A percentile compares a stretch with the other conserved stretches of the same genome.
Evolutionary conservation across 2,797 vertebrate species (phyloP).

Genomic region (Okamejei kenojei): DNA sequence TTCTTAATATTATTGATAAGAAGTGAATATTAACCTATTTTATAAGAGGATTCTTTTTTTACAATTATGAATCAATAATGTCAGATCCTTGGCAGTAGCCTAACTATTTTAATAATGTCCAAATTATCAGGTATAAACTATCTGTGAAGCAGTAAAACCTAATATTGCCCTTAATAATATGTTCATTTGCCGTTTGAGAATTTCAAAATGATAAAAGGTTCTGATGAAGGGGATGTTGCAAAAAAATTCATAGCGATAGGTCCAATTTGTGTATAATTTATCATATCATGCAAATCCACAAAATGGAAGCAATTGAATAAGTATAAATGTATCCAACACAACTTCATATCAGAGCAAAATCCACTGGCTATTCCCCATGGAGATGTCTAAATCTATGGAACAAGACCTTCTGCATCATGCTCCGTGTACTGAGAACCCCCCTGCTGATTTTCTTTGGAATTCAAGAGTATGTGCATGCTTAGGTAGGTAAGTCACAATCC

Average conservation of each 20-base stretch:
- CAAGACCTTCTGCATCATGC: constrained; percentile 18
- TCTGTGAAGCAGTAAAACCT: neutral
- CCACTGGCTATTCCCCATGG: neutral
- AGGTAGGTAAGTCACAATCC: neutral
- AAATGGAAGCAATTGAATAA: neutral
- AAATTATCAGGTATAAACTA: neutral
- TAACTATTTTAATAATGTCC: neutral
- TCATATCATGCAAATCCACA: neutral
- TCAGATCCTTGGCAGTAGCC: neutral
- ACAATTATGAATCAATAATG: neutral
- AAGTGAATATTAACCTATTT: neutral
- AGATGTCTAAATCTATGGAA: neutral
- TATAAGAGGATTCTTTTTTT: neutral
- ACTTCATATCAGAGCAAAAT: neutral
- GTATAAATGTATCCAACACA: neutral
- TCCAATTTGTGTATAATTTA: neutral
- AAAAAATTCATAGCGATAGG: neutral
- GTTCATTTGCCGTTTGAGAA: neutral
- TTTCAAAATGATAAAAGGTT: neutral
- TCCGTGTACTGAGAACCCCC: constrained; percentile 7
- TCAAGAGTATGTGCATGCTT: neutral
- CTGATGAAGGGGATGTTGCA: neutral
- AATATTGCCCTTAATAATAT: neutral
- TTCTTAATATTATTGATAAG: constrained; percentile 12
- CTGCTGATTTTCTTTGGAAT: neutral